Evolutionary conservation across 2,888 invertebrate species (phyloP).

Genomic region (Caenorhabditis sp.): DNA sequence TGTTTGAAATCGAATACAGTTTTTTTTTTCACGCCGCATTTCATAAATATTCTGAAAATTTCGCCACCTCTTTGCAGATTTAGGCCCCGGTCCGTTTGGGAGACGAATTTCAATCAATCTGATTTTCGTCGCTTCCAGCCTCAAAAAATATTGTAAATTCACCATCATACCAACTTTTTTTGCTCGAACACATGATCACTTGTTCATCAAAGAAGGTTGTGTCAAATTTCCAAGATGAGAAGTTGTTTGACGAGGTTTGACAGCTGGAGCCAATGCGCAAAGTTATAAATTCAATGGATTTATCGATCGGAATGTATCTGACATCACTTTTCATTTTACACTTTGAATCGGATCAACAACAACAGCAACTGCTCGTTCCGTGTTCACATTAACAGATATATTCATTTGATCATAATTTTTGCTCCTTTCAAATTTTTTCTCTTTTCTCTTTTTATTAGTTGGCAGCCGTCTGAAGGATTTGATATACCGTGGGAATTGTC

Average conservation of each 20-base stretch:
- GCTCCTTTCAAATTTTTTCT: too few relatives aligned
- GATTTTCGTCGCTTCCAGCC: too few relatives aligned
- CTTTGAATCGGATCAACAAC: conserved; percentile 99
- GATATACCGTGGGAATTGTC: too few relatives aligned
- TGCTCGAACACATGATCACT: conserved; percentile 58
- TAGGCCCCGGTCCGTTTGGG: too few relatives aligned
- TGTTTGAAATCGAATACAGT: too few relatives aligned
- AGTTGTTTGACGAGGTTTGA: conserved; percentile 54
- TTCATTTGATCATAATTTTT: too few relatives aligned
- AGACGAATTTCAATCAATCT: too few relatives aligned
- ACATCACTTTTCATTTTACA: conserved; percentile 82
- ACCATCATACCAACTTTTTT: conserved; percentile 57
- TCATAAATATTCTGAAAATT: too few relatives aligned
- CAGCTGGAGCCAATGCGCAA: conserved; percentile 50
- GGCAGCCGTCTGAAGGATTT: too few relatives aligned
- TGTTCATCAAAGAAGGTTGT: conserved; percentile 46
- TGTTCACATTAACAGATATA: conserved; percentile 82
- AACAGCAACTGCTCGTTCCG: conserved; percentile 88
- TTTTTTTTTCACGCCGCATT: too few relatives aligned
- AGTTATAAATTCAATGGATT: conserved; percentile 39
- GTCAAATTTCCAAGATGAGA: conserved; percentile 48
- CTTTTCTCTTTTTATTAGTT: too few relatives aligned
- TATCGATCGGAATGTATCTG: conserved; percentile 61
- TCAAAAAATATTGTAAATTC: background rate
- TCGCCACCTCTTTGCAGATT: too few relatives aligned